Percentiles rank a stretch among this genome's conserved stretches.
These are phyloP conservation scores for Rhynchophorus ferrugineus DNA, from an alignment of 1,140 invertebrate species.

Conservation along the genomic window DNA sequence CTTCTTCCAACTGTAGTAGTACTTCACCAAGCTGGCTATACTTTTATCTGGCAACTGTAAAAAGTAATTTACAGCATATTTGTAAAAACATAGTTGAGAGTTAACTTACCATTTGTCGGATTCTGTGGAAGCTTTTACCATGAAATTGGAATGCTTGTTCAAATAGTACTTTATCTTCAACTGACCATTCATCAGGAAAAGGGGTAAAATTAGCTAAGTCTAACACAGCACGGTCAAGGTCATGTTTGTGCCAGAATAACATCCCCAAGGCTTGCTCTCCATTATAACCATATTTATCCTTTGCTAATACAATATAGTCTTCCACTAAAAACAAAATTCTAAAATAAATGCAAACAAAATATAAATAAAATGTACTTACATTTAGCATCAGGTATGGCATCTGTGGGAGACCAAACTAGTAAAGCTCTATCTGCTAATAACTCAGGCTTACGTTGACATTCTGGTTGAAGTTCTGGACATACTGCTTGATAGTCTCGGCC, in stretches of 20 bases:
- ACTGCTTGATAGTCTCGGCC: slow-evolving; percentile 89
- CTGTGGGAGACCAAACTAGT: slow-evolving; percentile 90
- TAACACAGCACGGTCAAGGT: slow-evolving; percentile 82
- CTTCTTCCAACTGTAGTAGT: slow-evolving; percentile 99
- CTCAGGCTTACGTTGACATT: slow-evolving; percentile 51
- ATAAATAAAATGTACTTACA: slow-evolving; percentile 51
- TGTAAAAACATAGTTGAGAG: neutral
- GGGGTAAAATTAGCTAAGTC: slow-evolving; percentile 96
- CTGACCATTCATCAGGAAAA: slow-evolving; percentile 96
- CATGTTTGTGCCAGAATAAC: slow-evolving; percentile 98
- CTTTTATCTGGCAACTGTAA: slow-evolving; percentile 89
- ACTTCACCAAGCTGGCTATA: slow-evolving; percentile 92
- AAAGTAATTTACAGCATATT: neutral
- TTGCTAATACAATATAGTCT: slow-evolving; percentile 89
- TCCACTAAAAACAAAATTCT: slow-evolving; percentile 63
- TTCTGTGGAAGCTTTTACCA: slow-evolving; percentile 95
- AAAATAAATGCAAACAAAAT: neutral
- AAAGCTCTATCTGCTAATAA: slow-evolving; percentile 75
- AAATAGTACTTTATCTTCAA: slow-evolving; percentile 96
- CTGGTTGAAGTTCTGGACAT: slow-evolving; percentile 68
- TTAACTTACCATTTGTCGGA: slow-evolving; percentile 85
- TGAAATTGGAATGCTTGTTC: slow-evolving; percentile 98
- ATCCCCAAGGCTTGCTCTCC: slow-evolving; percentile 95
- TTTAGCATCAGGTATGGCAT: slow-evolving; percentile 77
- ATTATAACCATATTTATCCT: slow-evolving; percentile 97